Evolutionary conservation across 1,140 invertebrate species (phyloP), one percentile per base, ranked within the genome.

Genomic region (Ceratosolen solmsi): DNA sequence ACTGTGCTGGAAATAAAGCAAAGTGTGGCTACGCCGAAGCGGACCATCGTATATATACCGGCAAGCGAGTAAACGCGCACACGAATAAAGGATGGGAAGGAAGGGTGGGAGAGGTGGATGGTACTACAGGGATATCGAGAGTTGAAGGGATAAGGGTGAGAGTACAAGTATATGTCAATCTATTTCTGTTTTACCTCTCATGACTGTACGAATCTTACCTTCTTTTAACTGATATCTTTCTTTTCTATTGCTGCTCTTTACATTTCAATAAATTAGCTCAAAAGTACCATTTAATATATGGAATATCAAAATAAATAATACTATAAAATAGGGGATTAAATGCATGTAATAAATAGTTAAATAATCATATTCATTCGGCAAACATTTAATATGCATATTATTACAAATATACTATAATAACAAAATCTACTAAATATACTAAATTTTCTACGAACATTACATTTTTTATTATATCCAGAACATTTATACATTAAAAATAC

Each of bases 11-110:
- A 85, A 84, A 87, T 84, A 85, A 86, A 85, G 81, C 81, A 83
- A 86, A 88, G 84, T 87, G 88, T 85, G 83, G 68, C 82, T 58
- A 83, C 71, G 75, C 82, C 79, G 82, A 15, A 82, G 81, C 81
- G 60, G 71, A 77, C 63, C 85, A 79, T 86, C 83, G 79, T 86
- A 88, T 88, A 88, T 89, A 88, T 78, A 84, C 56, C 79, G 83
- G 74, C 58, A 27, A 63, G n/a, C 79, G 83, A 77, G 79, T 63
- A 54, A 80, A 78, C 84, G 72, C 82, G 85, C 76, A 82, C 77
- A 79, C 82, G 84, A 82, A 46, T 68, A 68, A 30, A 78, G 68
- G 25, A 80, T 77, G 78, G 82, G 77, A 83, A 83, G 63, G 74
- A 41, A 38, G 75, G 86, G 86, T 83, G 87, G 83, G 85, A 86